Base-by-base conservation (phyloP, 2,888 invertebrate genomes). In the Stictocephala bisonia region DNA sequence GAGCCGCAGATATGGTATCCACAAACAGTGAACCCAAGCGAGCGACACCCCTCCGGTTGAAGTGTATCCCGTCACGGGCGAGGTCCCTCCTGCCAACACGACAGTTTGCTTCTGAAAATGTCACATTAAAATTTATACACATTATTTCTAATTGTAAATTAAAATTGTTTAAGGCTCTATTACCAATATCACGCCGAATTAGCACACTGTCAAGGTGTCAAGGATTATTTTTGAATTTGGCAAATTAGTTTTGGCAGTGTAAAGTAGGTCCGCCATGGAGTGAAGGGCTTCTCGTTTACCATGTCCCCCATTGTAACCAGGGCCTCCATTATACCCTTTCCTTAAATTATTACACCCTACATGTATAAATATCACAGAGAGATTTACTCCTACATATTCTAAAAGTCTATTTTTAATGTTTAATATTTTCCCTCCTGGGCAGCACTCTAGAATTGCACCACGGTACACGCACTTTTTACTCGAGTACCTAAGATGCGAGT, bases 21-120 rank as follows among this genome's bases (percentile, higher is more conserved):
- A 58, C 6, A 31, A 58, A 26, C 58, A 58, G 58, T 58, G 58
- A 58, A n/a, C 58, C 58, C 13, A 58, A 27, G 13, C 58, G 58
- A 20, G 58, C 29, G 58, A 27, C 15, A 35, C 31, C 58, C 35
- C 58, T 9, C 6, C 56, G 26, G 56, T 56, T 56, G n/a, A 56
- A 27, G 29, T 56, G 56, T 13, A 24, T 27, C 26, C 56, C 56
- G 29, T 56, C 56, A 27, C 56, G 56, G 56, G 56, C 26, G 56
- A n/a, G n/a, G n/a, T n/a, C n/a, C n/a, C n/a, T n/a, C n/a, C n/a
- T n/a, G n/a, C n/a, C n/a, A n/a, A n/a, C 56, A 27, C 29, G 29
- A 56, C 27, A 7, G 56, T 56, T 56, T 3, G 24, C 56, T n/a
- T 56, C 56, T 29, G 29, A 26, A 24, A 27, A 56, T 24, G 18